phyloP scores from a whole-genome alignment of 2,113 vertebrate genomes.

The Cervus canadensis region DNA sequence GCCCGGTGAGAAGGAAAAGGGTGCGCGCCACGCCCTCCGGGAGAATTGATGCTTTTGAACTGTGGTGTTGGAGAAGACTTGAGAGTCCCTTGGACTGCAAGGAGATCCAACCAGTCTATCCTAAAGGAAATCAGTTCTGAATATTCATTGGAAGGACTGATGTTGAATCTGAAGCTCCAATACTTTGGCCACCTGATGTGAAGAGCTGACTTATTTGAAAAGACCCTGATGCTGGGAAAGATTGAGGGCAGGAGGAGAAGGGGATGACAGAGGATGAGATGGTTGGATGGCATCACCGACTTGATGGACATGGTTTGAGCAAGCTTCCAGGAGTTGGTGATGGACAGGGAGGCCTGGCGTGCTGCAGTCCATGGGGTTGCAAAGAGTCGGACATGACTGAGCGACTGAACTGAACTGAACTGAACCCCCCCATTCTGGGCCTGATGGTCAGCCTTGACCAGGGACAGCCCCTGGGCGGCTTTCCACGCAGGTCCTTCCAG shows the following conservation, averaged over 20 bases:
- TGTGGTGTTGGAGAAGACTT: not conserved
- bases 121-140: not conserved
- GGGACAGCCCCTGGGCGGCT: not conserved
- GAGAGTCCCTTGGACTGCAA: not conserved
- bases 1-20: not conserved
- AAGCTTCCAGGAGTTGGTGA: not conserved
- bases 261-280: not conserved
- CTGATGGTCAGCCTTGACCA: not conserved
- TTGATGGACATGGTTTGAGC: not conserved
- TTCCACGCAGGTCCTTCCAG: not conserved
- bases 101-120: not conserved
- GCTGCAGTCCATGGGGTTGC: not conserved
- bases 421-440: not conserved
- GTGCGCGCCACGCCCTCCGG: fast-evolving
- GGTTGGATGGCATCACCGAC: not conserved
- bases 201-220: not conserved
- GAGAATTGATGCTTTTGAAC: not conserved
- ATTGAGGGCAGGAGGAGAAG: not conserved
- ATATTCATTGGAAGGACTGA: not conserved
- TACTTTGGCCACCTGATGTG: not conserved
- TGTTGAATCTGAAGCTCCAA: not conserved
- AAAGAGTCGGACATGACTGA: not conserved
- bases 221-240: not conserved
- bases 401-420: not conserved
- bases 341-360: not conserved